Evolutionary conservation across 2,797 vertebrate species (phyloP).

Genomic region (Merluccius polli): DNA sequence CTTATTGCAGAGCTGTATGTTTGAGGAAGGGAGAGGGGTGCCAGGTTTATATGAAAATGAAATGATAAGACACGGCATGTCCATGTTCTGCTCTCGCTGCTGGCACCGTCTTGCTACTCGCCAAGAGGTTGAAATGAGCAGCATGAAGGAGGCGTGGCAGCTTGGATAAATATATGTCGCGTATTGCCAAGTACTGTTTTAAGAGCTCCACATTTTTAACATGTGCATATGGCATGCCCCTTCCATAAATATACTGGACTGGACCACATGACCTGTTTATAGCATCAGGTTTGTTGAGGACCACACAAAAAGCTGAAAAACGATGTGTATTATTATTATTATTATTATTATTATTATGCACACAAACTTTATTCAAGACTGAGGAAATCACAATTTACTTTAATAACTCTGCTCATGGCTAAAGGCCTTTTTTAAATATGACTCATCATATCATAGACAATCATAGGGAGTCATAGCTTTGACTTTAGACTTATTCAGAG

Average conservation of each 20-base stretch:
- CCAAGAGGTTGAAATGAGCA: background rate
- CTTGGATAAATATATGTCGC: background rate
- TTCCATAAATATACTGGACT: background rate
- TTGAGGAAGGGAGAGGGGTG: background rate
- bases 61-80: background rate
- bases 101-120: background rate
- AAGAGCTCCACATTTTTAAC: background rate
- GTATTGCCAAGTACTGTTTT: background rate
- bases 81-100: background rate
- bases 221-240: background rate
- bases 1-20: background rate
- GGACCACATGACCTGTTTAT: conserved; percentile 1
- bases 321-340: background rate
- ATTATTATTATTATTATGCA: background rate
- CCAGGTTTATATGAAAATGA: background rate
- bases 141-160: background rate
- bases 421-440: background rate
- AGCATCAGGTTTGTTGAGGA: background rate
- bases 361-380: too few species aligned
- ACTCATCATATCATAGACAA: background rate
- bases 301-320: background rate
- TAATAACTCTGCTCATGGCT: too few species aligned
- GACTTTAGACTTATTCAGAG: too few species aligned
- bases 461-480: background rate
- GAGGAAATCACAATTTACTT: too few species aligned